Base-by-base conservation (phyloP, 1,140 invertebrate species). In the Tetramorium alpestre region DNA sequence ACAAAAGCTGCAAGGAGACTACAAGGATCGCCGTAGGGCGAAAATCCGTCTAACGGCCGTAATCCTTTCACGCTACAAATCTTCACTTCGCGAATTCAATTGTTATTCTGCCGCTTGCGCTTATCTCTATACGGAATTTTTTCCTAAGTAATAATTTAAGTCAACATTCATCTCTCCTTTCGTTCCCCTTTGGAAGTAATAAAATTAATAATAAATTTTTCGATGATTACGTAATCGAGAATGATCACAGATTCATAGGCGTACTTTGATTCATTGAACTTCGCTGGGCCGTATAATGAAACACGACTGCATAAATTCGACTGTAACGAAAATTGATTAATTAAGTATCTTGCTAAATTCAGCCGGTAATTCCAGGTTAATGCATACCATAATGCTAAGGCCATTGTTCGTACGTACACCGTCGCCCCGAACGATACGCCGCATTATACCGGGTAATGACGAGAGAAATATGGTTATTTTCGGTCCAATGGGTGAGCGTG, bases 401-500 rank as follows among this genome's bases (percentile, higher is more conserved):
- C 76, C 75, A 87, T 87, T 88, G 89, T 89, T 84, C 75, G 81
- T 81, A 70, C 69, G 51, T 84, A 73, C 56, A 64, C 69, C 80
- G 69, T 54, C 75, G 58, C 58, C 70, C 80, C 76, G 49, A 85
- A 87, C 85, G 85, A 89, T 86, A 91, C 69, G 84, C 67, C 54
- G 69, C 88, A 82, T 87, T 89, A 88, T 84, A 33, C 69, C n/a
- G 64, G 64, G n/a, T 91, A 91, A 91, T 81, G 90, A 89, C 85
- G 85, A 84, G 88, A 89, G 88, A 91, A 91, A 91, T 88, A 91
- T 81, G 90, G 88, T 87, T 91, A 91, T 91, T 91, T 91, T 89
- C 85, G 90, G 90, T 91, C 89, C 86, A 84, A 90, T 80, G 33
- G 76, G 70, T 58, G 86, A 90, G 87, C 90, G 90, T 91, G 91